These are phyloP conservation scores for Rhinolophus sinicus DNA, from an alignment of 2,113 vertebrate genomes.

Conservation along the genomic window DNA sequence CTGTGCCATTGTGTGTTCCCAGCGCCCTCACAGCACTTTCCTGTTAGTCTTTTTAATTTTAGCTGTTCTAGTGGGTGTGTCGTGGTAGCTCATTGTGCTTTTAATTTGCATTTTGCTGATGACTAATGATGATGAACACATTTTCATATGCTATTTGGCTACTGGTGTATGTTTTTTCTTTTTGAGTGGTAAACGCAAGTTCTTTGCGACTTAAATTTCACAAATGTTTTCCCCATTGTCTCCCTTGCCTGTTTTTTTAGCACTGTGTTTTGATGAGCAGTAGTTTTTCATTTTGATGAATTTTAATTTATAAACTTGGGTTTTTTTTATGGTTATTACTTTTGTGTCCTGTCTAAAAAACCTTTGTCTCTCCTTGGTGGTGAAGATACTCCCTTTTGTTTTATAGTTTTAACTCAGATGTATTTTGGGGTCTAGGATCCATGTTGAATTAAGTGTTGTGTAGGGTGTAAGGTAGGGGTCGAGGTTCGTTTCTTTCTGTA, in stretches of 20 bases:
- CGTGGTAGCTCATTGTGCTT: background rate
- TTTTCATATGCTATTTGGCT: background rate
- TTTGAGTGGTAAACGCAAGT: background rate
- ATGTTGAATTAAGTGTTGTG: background rate
- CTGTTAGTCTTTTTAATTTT: background rate
- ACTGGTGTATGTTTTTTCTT: fast-evolving
- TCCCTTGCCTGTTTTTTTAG: background rate
- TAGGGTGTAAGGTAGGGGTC: background rate
- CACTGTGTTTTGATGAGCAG: background rate
- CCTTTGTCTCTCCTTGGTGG: background rate
- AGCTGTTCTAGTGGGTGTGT: background rate
- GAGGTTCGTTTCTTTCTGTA: fast-evolving
- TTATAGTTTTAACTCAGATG: background rate
- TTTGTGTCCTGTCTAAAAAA: background rate
- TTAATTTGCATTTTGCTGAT: background rate
- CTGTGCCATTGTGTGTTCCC: fast-evolving
- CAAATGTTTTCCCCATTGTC: background rate
- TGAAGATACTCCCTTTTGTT: background rate
- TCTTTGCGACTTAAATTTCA: background rate
- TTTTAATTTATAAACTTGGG: background rate
- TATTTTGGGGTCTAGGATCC: background rate
- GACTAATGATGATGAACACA: background rate
- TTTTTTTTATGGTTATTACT: background rate
- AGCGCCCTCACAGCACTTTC: background rate
- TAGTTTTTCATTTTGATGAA: background rate